phyloP scores from a whole-genome alignment of 2,113 vertebrate genomes.

The Rattus rattus region DNA sequence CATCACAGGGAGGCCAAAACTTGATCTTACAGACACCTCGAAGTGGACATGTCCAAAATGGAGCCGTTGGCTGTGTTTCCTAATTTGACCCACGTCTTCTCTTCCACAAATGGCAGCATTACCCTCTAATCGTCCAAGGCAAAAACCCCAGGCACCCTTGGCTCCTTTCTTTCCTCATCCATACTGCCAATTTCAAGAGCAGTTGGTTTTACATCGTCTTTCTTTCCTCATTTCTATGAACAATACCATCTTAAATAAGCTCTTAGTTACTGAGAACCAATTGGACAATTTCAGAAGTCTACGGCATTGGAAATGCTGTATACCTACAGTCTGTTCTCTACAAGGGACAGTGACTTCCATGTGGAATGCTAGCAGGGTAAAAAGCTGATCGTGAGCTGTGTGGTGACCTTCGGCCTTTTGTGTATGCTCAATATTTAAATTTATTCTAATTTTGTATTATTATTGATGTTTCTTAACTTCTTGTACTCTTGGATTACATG shows the following conservation, averaged over 20 bases:
- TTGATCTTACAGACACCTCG: background rate
- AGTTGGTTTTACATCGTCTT: background rate
- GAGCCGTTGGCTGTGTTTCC: background rate
- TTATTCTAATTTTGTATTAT: background rate
- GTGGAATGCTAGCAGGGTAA: constrained; percentile 5
- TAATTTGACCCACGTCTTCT: background rate
- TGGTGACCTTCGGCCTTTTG: constrained; percentile 7
- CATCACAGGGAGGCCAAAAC: background rate
- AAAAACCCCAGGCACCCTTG: background rate
- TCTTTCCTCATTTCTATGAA: background rate
- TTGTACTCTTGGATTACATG: constrained; percentile 13
- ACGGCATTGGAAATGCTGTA: background rate
- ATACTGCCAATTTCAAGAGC: background rate
- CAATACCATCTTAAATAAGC: background rate
- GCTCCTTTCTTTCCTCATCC: background rate
- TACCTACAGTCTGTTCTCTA: background rate
- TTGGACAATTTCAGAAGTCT: background rate
- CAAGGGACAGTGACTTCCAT: background rate
- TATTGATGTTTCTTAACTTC: background rate
- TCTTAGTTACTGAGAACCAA: background rate
- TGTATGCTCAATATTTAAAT: background rate
- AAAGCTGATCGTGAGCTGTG: background rate
- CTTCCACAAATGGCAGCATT: background rate
- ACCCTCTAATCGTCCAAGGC: background rate
- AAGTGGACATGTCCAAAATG: background rate